These are phyloP conservation scores for Hemichromis elongatus DNA, from an alignment of 2,113 vertebrate genomes.

Conservation along the genomic window DNA sequence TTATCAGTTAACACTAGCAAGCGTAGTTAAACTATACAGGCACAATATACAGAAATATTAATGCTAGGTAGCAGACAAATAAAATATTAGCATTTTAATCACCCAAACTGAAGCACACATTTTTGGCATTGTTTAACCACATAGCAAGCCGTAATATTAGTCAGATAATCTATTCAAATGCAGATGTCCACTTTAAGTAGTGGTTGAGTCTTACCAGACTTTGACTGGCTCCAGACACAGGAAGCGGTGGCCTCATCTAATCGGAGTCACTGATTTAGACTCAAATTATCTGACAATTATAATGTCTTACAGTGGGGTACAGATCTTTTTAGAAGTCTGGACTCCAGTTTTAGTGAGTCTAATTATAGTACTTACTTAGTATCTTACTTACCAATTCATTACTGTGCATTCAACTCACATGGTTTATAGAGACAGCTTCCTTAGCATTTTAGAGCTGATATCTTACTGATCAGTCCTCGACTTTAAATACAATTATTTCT, in stretches of 20 bases:
- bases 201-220: not conserved
- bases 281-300: not conserved
- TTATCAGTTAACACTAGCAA: rapidly evolving
- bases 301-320: not conserved
- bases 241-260: not conserved
- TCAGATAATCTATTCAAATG: not conserved
- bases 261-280: not conserved
- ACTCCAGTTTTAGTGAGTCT: not conserved
- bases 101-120: not conserved
- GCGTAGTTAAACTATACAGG: not conserved
- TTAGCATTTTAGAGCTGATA: not conserved
- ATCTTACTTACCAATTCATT: not conserved
- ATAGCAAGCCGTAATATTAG: not conserved
- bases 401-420: not conserved
- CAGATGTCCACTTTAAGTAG: not conserved
- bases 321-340: not conserved
- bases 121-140: not conserved
- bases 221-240: not conserved
- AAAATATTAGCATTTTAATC: not conserved
- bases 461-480: not conserved
- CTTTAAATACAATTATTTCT: not conserved
- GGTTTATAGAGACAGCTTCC: not conserved
- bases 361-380: not conserved
- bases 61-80: not conserved
- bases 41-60: not conserved